phyloP scores from a whole-genome alignment of 2,888 invertebrate genomes.

The Auanema sp. region DNA sequence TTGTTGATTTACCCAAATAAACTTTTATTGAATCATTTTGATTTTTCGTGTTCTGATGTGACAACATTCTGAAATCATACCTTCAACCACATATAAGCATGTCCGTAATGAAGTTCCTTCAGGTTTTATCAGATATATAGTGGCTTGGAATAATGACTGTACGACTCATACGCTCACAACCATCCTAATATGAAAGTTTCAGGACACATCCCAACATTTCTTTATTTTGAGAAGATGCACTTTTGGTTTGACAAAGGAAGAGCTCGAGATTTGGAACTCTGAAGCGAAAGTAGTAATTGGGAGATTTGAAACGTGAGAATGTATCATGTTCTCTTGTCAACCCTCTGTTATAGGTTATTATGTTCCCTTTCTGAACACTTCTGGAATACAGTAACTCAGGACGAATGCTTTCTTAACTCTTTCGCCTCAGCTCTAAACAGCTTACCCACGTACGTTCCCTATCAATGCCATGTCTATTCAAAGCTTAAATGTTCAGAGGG shows the following conservation, averaged over 20 bases:
- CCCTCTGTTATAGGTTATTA: conserved; percentile 1
- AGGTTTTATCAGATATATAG: too few species aligned
- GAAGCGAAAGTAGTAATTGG: conserved; percentile 5
- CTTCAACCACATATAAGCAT: too few species aligned
- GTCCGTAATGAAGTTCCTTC: too few species aligned
- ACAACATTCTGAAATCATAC: too few species aligned
- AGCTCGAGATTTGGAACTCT: conserved; percentile 9
- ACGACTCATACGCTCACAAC: too few species aligned
- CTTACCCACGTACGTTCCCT: conserved; percentile 17
- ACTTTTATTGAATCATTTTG: too few species aligned
- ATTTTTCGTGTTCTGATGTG: too few species aligned
- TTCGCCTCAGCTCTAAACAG: conserved; percentile 16
- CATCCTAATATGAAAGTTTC: too few species aligned
- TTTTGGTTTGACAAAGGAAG: conserved; percentile 5
- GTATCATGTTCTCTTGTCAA: neutral
- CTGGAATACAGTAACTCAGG: conserved; percentile 15
- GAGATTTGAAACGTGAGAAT: conserved; percentile 9
- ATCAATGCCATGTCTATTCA: neutral
- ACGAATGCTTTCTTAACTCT: conserved; percentile 10
- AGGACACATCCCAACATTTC: too few species aligned
- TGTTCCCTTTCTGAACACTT: conserved; percentile 3
- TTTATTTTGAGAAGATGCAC: neutral
- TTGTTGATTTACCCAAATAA: too few species aligned
- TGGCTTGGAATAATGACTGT: too few species aligned
- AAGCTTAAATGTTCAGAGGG: conserved; percentile 1